Evolutionary conservation across 2,888 invertebrate genomes (phyloP).

Genomic region (Atrina japonica): DNA sequence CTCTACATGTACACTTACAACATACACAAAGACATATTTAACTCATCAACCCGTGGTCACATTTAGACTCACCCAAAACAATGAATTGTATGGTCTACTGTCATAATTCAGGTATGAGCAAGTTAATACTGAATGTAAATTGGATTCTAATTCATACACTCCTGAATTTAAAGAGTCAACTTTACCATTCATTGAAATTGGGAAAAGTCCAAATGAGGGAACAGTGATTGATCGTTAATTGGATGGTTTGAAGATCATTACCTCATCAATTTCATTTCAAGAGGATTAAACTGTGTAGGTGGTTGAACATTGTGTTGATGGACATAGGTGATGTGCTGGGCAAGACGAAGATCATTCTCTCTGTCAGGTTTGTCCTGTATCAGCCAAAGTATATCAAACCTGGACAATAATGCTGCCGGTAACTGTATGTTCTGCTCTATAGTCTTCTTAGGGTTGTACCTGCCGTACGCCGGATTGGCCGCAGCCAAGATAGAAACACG

Average conservation of each 20-base stretch:
- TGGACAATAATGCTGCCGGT: constrained; percentile 97
- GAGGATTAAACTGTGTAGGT: constrained; percentile 86
- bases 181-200: no score
- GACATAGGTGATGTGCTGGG: constrained; percentile 98
- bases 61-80: no score
- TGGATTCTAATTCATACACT: no score
- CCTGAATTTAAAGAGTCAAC: neutral
- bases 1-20: no score
- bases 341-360: constrained; percentile 89
- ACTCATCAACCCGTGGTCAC: no score
- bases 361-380: constrained; percentile 90
- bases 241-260: constrained; percentile 46
- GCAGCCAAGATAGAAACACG: constrained; percentile 98
- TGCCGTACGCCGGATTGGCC: constrained; percentile 98
- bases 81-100: no score
- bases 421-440: constrained; percentile 98
- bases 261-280: constrained; percentile 95
- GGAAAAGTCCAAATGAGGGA: neutral
- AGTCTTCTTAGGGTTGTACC: constrained; percentile 96
- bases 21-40: no score
- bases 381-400: constrained; percentile 97
- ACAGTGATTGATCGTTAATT: neutral
- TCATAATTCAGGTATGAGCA: no score
- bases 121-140: no score
- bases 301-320: constrained; percentile 96